A percentile compares a stretch with the other conserved stretches of the same genome.
Conservation (phyloP, 1,140 invertebrate genomes). For the Rhopalosiphum padi region DNA sequence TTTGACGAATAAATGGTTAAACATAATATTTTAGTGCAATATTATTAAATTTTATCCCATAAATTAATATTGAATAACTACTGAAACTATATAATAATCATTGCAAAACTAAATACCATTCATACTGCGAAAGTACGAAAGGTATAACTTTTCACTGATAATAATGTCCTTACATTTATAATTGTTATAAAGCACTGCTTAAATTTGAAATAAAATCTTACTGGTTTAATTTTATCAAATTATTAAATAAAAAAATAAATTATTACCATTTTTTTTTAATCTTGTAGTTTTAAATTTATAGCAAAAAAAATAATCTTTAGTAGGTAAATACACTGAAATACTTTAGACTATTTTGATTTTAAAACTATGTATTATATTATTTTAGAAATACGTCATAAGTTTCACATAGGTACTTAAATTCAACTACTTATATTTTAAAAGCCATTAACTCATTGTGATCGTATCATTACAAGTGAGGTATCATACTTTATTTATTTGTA, state of each 20-base stretch:
- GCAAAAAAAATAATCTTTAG: background rate
- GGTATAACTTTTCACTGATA: too few relatives aligned
- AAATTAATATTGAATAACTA: too few relatives aligned
- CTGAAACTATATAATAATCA: too few relatives aligned
- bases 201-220: background rate
- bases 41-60: background rate
- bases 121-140: too few relatives aligned
- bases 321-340: background rate
- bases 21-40: background rate
- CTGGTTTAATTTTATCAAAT: background rate
- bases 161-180: too few relatives aligned
- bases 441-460: background rate
- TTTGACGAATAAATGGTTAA: background rate
- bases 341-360: background rate
- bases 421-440: background rate
- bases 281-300: background rate
- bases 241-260: too few relatives aligned
- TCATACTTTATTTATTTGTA: background rate
- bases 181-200: background rate
- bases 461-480: background rate
- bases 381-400: background rate
- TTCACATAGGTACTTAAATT: background rate
- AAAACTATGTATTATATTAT: background rate
- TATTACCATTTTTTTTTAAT: background rate
- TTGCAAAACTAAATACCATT: too few relatives aligned